Evolutionary conservation across 2,888 invertebrate species (phyloP), one percentile per base, ranked within the genome.

Genomic region (Smittia sp.): DNA sequence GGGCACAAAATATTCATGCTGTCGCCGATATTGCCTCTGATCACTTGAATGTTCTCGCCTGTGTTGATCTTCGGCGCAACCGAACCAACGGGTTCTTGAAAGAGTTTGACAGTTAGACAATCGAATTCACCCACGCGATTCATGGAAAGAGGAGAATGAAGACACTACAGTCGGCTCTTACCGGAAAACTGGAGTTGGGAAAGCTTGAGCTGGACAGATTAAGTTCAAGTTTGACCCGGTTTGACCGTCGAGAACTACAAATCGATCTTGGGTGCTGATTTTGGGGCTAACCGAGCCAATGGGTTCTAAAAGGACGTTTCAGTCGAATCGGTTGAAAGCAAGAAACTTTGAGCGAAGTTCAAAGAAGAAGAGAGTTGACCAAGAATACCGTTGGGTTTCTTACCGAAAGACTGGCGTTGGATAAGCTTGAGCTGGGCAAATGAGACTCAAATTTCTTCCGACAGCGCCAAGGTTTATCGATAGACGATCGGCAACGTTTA

Each of bases 341-440:
- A 79, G 84, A 84, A 79, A 39, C 15, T 54, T 41, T 22, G 6
- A 13, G 2, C 15, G 11, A 46, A n/a, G n/a, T n/a, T 46, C 46
- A 46, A 46, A 11, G n/a, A 46, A 46, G 46, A 46, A 46, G 46
- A 15, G 46, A 46, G 38, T n/a, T n/a, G 11, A 38, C 6, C 7
- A 38, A 38, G 38, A 38, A 9, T 11, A 38, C 6, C 38, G 6
- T 38, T 9, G 38, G 11, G n/a, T 46, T 46, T 15, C 58, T 84
- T 87, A 90, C 90, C 90, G 89, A 86, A 87, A 89, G 81, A 85
- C 85, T 80, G 90, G 90, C 81, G 87, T 87, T 77, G 88, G 88
- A 81, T 84, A 88, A 32, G 89, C 90, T 84, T 92, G 91, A 74
- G 89, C 89, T 67, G 90, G 90, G 80, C 91, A 92, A 77, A 88